Evolutionary conservation across 1,140 invertebrate species (phyloP).

Genomic region (Armadillidium nasatum): DNA sequence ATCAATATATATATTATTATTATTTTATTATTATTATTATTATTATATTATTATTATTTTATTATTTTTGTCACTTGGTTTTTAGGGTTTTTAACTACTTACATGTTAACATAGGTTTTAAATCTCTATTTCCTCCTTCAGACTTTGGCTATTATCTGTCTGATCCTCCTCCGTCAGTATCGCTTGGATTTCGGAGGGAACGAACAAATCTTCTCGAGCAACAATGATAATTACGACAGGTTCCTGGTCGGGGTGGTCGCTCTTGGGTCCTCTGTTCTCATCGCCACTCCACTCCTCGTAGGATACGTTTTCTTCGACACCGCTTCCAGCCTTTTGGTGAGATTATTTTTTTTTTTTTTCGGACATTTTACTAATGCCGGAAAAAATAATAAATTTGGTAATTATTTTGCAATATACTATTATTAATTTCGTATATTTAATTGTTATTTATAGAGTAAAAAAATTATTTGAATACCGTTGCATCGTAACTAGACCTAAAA

Average conservation of each 20-base stretch:
- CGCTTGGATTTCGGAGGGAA: neutral
- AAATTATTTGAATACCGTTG: too few species aligned
- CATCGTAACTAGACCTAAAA: too few species aligned
- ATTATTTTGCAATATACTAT: too few species aligned
- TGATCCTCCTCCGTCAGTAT: neutral
- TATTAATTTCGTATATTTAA: too few species aligned
- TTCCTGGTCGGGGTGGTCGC: conserved; percentile 15
- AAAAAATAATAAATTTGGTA: too few species aligned
- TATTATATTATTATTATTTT: too few species aligned
- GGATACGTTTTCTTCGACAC: conserved; percentile 31
- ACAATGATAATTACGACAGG: neutral
- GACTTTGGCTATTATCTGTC: neutral
- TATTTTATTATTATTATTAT: too few species aligned
- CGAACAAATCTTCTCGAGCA: neutral
- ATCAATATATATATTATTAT: too few species aligned
- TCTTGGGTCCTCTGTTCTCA: conserved; percentile 23
- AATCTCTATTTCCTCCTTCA: neutral
- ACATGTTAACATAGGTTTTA: too few species aligned
- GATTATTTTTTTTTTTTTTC: conserved; percentile 39
- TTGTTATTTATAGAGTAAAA: too few species aligned
- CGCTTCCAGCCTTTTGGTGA: conserved; percentile 27
- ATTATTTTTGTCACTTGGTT: too few species aligned
- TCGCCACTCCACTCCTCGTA: conserved; percentile 26
- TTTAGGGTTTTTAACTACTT: too few species aligned
- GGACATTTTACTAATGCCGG: conserved; percentile 20